Evolutionary conservation across 2,797 vertebrate genomes (phyloP), one percentile per base, ranked within the genome.

Genomic region (Notolepis coatsorum): DNA sequence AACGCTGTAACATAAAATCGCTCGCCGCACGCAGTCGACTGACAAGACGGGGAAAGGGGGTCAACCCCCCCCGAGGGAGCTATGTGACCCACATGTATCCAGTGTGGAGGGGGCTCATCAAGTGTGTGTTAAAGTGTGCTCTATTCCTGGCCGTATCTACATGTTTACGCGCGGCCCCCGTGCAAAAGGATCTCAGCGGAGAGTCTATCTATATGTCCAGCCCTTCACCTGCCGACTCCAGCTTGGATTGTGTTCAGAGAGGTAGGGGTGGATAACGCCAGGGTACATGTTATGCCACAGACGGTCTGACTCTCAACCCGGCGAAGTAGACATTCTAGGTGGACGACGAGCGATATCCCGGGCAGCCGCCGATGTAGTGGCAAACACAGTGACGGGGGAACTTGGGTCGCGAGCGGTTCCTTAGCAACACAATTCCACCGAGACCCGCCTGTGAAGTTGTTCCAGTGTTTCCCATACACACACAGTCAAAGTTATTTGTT

Each of bases 141-240:
- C 73, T 85, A 84, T 85, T 85, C 80, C 68, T 57, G 69, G 73
- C 53, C 9, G 51, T 25, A 18, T 61, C 31, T 41, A 12, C 61
- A 52, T 64, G 20, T 37, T n/a, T n/a, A n/a, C n/a, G n/a, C 5
- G 42, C 25, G 39, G 71, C 56, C 41, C 9, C 18, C 12, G 45
- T 47, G 57, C 24, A 43, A 57, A 55, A 28, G n/a, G 67, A 52
- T 75, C 73, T 20, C 12, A 55, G 54, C 59, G 52, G 24, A 35
- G 31, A 48, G 51, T 31, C 56, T 52, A 49, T 31, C 56, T 52
- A 49, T 1, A 35, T 15, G 56, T 61, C 66, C 38, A 2, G 52
- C 2, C 13, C 42, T 23, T 45, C 13, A 3, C 56, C 50, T 4
- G n/a, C n/a, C 21, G 28, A 27, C 2, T 12, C n/a, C 27, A 2